These are phyloP conservation scores for Nanorana parkeri DNA, from an alignment of 2,113 vertebrate genomes.

Conservation along the genomic window DNA sequence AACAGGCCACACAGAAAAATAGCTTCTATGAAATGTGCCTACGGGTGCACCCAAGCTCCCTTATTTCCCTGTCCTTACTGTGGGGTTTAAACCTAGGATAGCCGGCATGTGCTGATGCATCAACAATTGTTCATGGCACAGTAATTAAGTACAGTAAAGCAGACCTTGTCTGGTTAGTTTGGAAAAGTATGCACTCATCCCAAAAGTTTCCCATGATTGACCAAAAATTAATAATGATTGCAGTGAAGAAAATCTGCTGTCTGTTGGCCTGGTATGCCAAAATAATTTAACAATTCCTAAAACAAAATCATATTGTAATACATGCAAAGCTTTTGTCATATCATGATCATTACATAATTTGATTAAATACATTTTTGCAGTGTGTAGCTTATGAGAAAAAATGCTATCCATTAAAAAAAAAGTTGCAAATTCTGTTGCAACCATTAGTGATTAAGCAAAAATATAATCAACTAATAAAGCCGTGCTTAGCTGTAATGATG, in stretches of 20 bases:
- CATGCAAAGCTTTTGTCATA: too few species aligned
- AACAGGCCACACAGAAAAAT: constrained; percentile 18
- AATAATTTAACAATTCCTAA: neutral
- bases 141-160: constrained; percentile 25
- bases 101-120: constrained; percentile 20
- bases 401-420: too few species aligned
- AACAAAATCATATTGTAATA: neutral
- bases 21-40: constrained; percentile 27
- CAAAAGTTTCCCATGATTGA: neutral
- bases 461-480: too few species aligned
- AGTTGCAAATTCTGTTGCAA: too few species aligned
- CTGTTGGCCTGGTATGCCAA: too few species aligned
- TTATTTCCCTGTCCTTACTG: constrained; percentile 3
- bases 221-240: constrained; percentile 1
- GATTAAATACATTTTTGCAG: too few species aligned
- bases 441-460: too few species aligned
- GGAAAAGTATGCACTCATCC: neutral
- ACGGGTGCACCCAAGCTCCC: constrained; percentile 19
- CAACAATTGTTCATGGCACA: neutral
- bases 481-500: too few species aligned
- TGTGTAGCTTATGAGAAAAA: too few species aligned
- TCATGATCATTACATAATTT: too few species aligned
- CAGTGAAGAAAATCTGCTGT: neutral
- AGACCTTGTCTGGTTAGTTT: neutral
- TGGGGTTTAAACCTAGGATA: neutral